Evolutionary conservation across 2,888 invertebrate species (phyloP).

Genomic region (Parthenolecanium corni): DNA sequence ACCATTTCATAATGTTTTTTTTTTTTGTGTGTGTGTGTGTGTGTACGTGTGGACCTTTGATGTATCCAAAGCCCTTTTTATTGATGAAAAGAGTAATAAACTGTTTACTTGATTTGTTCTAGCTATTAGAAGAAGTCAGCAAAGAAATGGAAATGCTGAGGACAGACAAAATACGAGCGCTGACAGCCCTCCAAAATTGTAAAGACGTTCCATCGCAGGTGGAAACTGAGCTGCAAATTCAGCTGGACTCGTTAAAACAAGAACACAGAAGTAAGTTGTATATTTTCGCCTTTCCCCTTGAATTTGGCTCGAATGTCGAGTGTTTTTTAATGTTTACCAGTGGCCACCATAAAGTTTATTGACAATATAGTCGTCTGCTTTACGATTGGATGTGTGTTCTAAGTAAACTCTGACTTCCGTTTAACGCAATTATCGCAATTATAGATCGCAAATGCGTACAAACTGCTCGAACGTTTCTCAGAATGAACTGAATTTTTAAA

Average conservation of each 20-base stretch:
- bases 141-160: constrained; percentile 53
- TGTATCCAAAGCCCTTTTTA: too few relatives aligned
- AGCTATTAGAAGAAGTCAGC: constrained; percentile 53
- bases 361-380: too few relatives aligned
- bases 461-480: too few relatives aligned
- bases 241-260: constrained; percentile 58
- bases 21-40: too few relatives aligned
- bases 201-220: constrained; percentile 46
- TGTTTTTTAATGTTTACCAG: not conserved
- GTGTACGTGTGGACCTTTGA: too few relatives aligned
- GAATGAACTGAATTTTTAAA: too few relatives aligned
- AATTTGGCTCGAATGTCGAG: not conserved
- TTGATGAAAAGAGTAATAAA: too few relatives aligned
- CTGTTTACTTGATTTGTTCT: too few relatives aligned
- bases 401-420: not conserved
- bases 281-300: not conserved
- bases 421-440: not conserved
- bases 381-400: too few relatives aligned
- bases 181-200: constrained; percentile 39
- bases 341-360: not conserved
- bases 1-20: too few relatives aligned
- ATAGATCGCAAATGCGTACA: too few relatives aligned
- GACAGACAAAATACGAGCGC: constrained; percentile 45
- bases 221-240: constrained; percentile 54
- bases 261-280: constrained; percentile 59